Evolutionary conservation across 2,888 invertebrate genomes (phyloP).

Genomic region (Tetheella fluctuosa): DNA sequence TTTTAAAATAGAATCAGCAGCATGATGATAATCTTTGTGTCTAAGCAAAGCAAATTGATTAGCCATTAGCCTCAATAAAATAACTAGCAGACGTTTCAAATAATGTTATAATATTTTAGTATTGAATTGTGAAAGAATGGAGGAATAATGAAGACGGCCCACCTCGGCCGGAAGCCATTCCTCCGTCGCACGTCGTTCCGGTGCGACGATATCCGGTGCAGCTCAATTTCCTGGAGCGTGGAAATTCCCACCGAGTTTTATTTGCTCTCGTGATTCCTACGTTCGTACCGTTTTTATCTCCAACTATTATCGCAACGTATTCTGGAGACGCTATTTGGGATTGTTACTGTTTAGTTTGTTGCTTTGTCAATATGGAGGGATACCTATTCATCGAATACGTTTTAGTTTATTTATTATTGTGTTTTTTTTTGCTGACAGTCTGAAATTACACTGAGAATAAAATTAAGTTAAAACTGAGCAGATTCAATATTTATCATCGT

Average conservation of each 20-base stretch:
- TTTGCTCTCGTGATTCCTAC: constrained; percentile 63
- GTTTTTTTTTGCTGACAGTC: neutral
- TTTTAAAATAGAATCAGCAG: too few relatives aligned
- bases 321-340: constrained; percentile 32
- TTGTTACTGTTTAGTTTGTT: constrained; percentile 29
- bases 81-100: constrained; percentile 30
- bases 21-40: too few relatives aligned
- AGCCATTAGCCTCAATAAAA: neutral
- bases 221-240: constrained; percentile 78
- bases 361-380: constrained; percentile 22
- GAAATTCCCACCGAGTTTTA: constrained; percentile 68
- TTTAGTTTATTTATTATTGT: neutral
- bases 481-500: too few relatives aligned
- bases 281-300: constrained; percentile 50
- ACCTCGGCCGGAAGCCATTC: constrained; percentile 74
- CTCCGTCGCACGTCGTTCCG: constrained; percentile 76
- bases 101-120: constrained; percentile 38
- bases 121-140: constrained; percentile 58
- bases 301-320: constrained; percentile 41
- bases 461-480: too few relatives aligned
- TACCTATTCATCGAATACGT: neutral
- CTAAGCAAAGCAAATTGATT: too few relatives aligned
- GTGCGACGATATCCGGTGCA: constrained; percentile 81
- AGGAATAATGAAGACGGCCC: constrained; percentile 70
- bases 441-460: too few relatives aligned